Evolutionary conservation across 2,113 vertebrate genomes (phyloP).

Genomic region (Dasypus novemcinctus): DNA sequence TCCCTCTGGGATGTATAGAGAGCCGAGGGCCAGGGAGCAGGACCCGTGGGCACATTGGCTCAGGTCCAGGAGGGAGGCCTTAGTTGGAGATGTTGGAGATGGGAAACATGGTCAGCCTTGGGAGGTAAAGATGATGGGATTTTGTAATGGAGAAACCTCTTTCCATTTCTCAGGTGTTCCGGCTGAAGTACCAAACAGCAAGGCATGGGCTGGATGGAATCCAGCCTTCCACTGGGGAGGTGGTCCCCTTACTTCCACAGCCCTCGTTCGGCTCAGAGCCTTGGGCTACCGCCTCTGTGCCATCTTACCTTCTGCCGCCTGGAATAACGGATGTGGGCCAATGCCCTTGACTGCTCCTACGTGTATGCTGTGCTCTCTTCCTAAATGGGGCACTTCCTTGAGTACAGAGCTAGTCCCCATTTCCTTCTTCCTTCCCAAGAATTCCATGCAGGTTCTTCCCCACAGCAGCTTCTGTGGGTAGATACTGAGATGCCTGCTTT

Average conservation of each 20-base stretch:
- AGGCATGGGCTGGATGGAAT: neutral
- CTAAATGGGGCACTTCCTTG: neutral
- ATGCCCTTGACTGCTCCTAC: neutral
- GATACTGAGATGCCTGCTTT: neutral
- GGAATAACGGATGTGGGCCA: neutral
- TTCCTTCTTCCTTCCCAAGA: neutral
- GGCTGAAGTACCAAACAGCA: no score
- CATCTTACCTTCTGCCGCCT: neutral
- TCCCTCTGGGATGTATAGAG: neutral
- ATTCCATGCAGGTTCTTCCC: neutral
- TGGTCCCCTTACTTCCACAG: no score
- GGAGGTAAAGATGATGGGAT: neutral
- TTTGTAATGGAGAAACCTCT: fast-evolving
- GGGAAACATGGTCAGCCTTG: neutral
- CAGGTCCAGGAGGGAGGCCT: neutral
- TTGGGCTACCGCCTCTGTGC: neutral
- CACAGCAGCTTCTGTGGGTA: neutral
- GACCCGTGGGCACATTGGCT: no score
- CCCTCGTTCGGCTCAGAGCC: neutral
- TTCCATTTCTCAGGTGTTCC: neutral
- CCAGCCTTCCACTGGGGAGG: neutral
- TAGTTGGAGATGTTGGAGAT: neutral
- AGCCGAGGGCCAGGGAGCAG: neutral
- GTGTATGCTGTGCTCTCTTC: neutral
- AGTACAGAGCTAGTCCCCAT: neutral